Conservation (phyloP, 2,888 invertebrate species). For the Baronia brevicornis region DNA sequence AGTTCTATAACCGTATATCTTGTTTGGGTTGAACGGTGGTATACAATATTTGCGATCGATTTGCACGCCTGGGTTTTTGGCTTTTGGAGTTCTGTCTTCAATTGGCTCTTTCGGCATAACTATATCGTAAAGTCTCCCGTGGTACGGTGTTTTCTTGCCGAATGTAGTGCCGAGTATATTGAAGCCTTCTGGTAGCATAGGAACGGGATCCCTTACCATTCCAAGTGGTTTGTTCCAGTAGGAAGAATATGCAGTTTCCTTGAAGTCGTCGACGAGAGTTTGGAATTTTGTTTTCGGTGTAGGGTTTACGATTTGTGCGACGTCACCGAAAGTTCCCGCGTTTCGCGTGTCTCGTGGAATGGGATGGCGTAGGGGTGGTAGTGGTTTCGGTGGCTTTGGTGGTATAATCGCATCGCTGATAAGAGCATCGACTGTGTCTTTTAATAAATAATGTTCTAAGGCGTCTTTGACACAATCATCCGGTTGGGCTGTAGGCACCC, state of each 20-base stretch:
- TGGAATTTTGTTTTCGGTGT: constrained; percentile 50
- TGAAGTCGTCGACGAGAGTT: constrained; percentile 47
- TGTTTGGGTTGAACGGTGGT: constrained; percentile 53
- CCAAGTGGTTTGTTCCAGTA: constrained; percentile 56
- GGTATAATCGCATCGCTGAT: constrained; percentile 50
- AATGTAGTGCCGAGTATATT: constrained; percentile 42
- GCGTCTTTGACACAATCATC: constrained; percentile 34
- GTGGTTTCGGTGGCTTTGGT: constrained; percentile 33
- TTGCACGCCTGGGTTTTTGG: constrained; percentile 39
- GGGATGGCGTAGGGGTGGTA: constrained; percentile 44
- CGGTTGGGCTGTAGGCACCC: constrained; percentile 46
- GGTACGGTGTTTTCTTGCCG: constrained; percentile 40
- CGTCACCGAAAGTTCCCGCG: constrained; percentile 37
- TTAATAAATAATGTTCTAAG: constrained; percentile 47
- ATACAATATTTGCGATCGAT: constrained; percentile 42
- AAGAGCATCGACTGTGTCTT: constrained; percentile 55
- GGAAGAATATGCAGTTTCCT: constrained; percentile 47
- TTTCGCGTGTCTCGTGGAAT: constrained; percentile 39
- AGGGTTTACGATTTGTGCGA: constrained; percentile 42
- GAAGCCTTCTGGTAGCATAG: constrained; percentile 56
- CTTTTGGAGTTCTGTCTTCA: constrained; percentile 40
- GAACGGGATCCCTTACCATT: constrained; percentile 37
- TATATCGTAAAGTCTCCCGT: constrained; percentile 50
- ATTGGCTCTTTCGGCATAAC: constrained; percentile 50
- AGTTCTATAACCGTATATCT: constrained; percentile 60